A percentile compares a stretch with the other conserved stretches of the same genome.
Conservation (phyloP, 2,113 vertebrate genomes). For the Bufo gargarizans region DNA sequence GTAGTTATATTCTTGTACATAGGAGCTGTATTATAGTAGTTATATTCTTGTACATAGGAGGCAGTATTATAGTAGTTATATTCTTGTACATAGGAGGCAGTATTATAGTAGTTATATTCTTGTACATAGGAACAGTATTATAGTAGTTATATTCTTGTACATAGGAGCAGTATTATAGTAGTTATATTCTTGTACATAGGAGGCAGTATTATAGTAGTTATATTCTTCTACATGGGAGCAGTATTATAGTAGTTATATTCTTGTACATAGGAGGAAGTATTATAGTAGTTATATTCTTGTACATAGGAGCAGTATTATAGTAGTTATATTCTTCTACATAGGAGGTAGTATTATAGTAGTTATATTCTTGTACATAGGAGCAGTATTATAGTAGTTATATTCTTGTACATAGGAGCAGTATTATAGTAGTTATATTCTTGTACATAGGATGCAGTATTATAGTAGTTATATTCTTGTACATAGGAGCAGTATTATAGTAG, state of each 20-base stretch:
- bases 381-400: slow-evolving; percentile 2
- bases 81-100: too few species aligned
- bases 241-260: background rate
- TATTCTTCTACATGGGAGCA: background rate
- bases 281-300: too few species aligned
- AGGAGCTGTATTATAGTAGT: background rate
- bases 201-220: slow-evolving; percentile 2
- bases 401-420: background rate
- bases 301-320: too few species aligned
- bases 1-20: background rate
- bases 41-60: background rate
- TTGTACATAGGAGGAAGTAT: background rate
- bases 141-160: slow-evolving; percentile 15
- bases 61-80: too few species aligned
- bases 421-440: background rate
- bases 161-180: slow-evolving; percentile 7
- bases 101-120: too few species aligned
- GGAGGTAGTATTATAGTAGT: background rate
- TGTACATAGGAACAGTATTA: background rate
- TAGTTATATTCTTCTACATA: too few species aligned
- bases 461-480: background rate
- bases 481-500: background rate
- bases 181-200: slow-evolving; percentile 8
- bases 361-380: background rate
- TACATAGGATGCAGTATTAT: background rate